Evolutionary conservation across 2,113 vertebrate species (phyloP), one percentile per base, ranked within the genome.

Genomic region (rat (Rattus norvegicus)): DNA sequence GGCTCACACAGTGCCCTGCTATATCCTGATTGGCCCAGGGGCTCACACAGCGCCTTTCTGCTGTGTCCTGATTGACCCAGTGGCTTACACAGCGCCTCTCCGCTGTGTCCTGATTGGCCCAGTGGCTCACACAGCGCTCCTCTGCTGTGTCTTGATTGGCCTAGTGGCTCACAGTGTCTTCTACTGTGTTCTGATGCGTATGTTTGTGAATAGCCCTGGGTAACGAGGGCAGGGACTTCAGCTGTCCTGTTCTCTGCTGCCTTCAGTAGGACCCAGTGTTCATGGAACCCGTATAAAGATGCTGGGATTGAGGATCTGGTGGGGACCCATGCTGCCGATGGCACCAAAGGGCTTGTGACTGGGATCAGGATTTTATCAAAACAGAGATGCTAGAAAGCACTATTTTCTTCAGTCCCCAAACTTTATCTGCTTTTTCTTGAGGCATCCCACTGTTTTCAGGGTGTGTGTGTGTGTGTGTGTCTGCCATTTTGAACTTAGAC

Each of bases 211-310:
- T 81, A 33, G 30, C 5, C 14, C 59, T 39, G 72, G 76, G 16
- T 77, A 52, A 22, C 1, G 43, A 85, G 65, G 83, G 6, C 20
- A 65, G n/a, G 5, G 28, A 4, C 47, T 61, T 33, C 2, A 1
- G 26, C 49, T 26, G 19, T 59, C 16, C 28, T 65, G 1, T 84
- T 67, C 39, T 73, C 61, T 5, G 22, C 30, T 26, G 4, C 81
- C 22, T 59, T 77, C 16, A 43, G 12, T 5, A 10, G 56, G 30
- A 6, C n/a, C 39, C 30, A 56, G 59, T 19, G 39, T 3, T 17
- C 36, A 14, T 2, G 2, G 1, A 2, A 28, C 0, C 39, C 4
- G 0, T 61, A 3, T 14, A 54, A 83, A n/a, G 30, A 1, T 52
- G 26, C 76, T 8, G 4, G 12, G 12, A 47, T 10, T 33, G 47